Percentiles rank a stretch among this genome's conserved stretches.
Evolutionary conservation across 2,797 vertebrate genomes (phyloP).

Genomic region (Chaetodon trifasciatus): DNA sequence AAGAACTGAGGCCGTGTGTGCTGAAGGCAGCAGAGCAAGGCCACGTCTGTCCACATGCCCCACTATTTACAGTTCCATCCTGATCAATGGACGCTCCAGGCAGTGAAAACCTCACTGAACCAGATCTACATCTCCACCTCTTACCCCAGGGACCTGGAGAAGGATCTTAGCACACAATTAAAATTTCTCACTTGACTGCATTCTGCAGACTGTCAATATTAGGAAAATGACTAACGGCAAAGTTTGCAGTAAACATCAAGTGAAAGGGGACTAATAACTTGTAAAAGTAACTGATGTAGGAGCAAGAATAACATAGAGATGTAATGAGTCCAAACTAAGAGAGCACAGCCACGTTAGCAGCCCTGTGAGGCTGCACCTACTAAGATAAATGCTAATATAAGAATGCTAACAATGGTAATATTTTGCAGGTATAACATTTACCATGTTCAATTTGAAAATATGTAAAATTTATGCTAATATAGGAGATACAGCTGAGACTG

Average conservation of each 20-base stretch:
- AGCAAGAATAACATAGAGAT: constrained; percentile 5
- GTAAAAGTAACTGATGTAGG: constrained; percentile 26
- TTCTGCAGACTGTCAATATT: constrained; percentile 74
- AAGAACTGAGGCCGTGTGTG: constrained; percentile 21
- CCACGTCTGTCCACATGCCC: constrained; percentile 52
- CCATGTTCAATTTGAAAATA: not conserved
- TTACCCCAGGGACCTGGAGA: constrained; percentile 61
- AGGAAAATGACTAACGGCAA: constrained; percentile 69
- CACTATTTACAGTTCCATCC: constrained; percentile 68
- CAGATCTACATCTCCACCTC: constrained; percentile 78
- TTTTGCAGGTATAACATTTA: not conserved
- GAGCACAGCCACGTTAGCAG: not conserved
- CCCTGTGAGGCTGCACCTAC: not conserved
- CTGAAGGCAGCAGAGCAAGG: constrained; percentile 32
- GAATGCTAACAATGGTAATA: not conserved
- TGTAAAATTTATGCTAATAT: not conserved
- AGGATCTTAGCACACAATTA: constrained; percentile 80
- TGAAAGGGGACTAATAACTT: constrained; percentile 53
- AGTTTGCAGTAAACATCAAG: constrained; percentile 72
- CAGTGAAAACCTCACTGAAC: constrained; percentile 72
- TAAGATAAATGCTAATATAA: not conserved
- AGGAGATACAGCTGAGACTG: not conserved
- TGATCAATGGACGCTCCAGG: constrained; percentile 77
- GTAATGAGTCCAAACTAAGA: constrained; percentile 13
- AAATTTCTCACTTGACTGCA: constrained; percentile 79